Conservation (phyloP, 1,140 invertebrate genomes). For the Trichonephila clavipes region DNA sequence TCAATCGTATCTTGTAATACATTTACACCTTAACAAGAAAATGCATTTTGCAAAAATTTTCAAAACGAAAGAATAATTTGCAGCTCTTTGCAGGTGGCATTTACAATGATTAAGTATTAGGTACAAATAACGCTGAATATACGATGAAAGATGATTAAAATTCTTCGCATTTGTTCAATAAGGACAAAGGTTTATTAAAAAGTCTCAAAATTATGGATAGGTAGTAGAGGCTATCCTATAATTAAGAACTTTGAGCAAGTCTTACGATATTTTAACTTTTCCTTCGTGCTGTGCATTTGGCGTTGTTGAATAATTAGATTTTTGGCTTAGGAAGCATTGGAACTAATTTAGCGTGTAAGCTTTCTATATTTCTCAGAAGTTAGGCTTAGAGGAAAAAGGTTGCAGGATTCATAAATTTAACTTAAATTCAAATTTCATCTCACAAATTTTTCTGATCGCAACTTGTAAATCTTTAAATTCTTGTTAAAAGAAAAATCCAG, state of each 20-base stretch:
- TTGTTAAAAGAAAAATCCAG: too few relatives aligned
- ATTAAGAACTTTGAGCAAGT: not conserved
- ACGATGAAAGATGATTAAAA: not conserved
- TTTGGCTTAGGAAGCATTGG: not conserved
- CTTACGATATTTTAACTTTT: constrained; percentile 2
- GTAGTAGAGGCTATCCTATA: not conserved
- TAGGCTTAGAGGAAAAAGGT: not conserved
- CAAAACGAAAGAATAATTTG: not conserved
- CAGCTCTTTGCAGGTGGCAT: not conserved
- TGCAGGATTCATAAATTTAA: too few relatives aligned
- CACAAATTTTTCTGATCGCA: too few relatives aligned
- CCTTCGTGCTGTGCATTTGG: not conserved
- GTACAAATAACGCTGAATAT: not conserved
- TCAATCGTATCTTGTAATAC: too few relatives aligned
- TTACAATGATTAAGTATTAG: not conserved
- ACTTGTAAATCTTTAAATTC: too few relatives aligned
- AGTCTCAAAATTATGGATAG: not conserved
- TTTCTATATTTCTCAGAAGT: not conserved
- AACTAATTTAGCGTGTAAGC: not conserved
- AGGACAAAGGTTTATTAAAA: not conserved
- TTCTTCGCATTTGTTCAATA: not conserved
- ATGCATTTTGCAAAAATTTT: not conserved
- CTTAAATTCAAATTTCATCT: too few relatives aligned
- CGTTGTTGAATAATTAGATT: not conserved
- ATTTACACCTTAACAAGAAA: too few relatives aligned